A percentile compares a stretch with the other conserved stretches of the same genome.
These are phyloP conservation scores for Cyprinodon tularosa DNA, from an alignment of 2,113 vertebrate species.

Conservation along the genomic window DNA sequence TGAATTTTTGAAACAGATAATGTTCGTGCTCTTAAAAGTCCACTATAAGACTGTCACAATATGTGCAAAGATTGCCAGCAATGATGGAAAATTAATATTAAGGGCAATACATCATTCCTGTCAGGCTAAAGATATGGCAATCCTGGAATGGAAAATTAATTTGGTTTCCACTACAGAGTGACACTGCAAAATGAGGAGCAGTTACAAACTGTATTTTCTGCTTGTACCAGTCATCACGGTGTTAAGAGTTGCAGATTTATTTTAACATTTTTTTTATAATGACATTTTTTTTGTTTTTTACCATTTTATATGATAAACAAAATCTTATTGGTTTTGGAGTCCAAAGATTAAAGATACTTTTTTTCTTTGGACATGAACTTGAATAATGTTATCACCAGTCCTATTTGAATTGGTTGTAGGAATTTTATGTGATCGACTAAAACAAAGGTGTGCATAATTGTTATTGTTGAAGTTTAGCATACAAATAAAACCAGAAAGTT, in stretches of 20 bases:
- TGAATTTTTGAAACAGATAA: constrained; percentile 65
- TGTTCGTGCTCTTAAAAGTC: constrained; percentile 60
- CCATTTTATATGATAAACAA: not conserved
- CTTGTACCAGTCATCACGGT: constrained; percentile 48
- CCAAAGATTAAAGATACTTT: not conserved
- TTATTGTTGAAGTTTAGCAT: too few species aligned
- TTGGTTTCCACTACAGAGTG: constrained; percentile 75
- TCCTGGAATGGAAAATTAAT: constrained; percentile 76
- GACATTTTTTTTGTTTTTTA: not conserved
- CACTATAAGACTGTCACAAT: constrained; percentile 67
- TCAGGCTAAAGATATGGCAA: constrained; percentile 71
- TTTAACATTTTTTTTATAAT: constrained; percentile 9
- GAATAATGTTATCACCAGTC: too few species aligned
- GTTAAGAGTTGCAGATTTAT: constrained; percentile 36
- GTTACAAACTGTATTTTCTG: constrained; percentile 49
- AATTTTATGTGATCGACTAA: not conserved
- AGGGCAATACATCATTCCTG: constrained; percentile 80
- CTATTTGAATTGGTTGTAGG: not conserved
- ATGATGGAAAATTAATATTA: constrained; percentile 81
- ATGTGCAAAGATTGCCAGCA: constrained; percentile 74
- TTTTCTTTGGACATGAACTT: not conserved
- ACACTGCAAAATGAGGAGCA: constrained; percentile 75
- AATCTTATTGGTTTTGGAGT: not conserved
- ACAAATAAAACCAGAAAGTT: too few species aligned
- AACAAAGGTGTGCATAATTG: not conserved